A percentile compares a stretch with the other conserved stretches of the same genome.
phyloP scores from a whole-genome alignment of 2,888 invertebrate species.

The Salpingus planirostris region DNA sequence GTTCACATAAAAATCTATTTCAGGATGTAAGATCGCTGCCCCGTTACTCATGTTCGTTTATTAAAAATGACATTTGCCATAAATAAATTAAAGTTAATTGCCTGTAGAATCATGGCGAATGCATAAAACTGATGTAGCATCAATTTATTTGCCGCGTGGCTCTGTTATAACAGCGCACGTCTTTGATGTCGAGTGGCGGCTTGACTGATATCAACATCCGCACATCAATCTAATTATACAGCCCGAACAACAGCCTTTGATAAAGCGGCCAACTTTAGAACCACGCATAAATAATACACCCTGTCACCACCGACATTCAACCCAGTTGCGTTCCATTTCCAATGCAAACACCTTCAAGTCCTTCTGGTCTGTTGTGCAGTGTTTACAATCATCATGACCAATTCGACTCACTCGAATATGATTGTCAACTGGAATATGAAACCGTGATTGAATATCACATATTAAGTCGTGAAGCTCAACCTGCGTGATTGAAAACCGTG shows the following conservation, averaged over 20 bases:
- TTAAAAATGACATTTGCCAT: slow-evolving; percentile 18
- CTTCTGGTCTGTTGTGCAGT: too few species aligned
- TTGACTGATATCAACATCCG: slow-evolving; percentile 38
- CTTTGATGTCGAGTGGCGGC: slow-evolving; percentile 34
- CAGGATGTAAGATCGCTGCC: slow-evolving; percentile 6
- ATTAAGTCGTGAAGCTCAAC: not conserved
- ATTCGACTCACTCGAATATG: too few species aligned
- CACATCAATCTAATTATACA: slow-evolving; percentile 38
- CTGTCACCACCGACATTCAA: slow-evolving; percentile 15
- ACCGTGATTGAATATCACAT: too few species aligned
- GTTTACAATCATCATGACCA: too few species aligned
- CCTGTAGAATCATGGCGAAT: slow-evolving; percentile 16
- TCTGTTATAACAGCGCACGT: slow-evolving; percentile 15
- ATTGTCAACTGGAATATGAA: too few species aligned
- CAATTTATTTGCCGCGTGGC: slow-evolving; percentile 18
- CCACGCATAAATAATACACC: slow-evolving; percentile 15
- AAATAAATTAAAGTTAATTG: slow-evolving; percentile 19
- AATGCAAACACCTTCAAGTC: too few species aligned
- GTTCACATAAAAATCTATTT: slow-evolving; percentile 11
- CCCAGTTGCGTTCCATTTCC: too few species aligned
- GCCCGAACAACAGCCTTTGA: slow-evolving; percentile 20
- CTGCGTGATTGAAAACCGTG: not conserved
- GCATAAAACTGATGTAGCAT: slow-evolving; percentile 18
- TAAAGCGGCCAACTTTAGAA: slow-evolving; percentile 18
- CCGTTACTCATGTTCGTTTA: slow-evolving; percentile 16